phyloP scores from a whole-genome alignment of 1,140 invertebrate species.

The Agrypnia vestita region DNA sequence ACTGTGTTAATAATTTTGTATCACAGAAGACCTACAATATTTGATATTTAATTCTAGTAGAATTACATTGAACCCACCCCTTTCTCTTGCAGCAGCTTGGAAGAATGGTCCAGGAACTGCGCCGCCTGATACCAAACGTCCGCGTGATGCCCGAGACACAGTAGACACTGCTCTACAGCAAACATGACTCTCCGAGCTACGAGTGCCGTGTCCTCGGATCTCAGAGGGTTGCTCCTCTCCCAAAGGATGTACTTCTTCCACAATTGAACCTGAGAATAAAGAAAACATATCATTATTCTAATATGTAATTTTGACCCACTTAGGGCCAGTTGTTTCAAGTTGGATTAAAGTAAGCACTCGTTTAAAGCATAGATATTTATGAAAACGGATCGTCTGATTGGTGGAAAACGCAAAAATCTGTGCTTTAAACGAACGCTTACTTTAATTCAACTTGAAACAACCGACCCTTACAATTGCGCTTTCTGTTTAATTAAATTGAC shows the following conservation, averaged over 20 bases:
- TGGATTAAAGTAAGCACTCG: no score
- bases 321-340: no score
- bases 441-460: no score
- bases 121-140: constrained; percentile 99
- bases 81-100: constrained; percentile 94
- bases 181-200: constrained; percentile 97
- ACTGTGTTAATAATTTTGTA: no score
- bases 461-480: no score
- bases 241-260: constrained; percentile 99
- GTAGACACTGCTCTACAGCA: constrained; percentile 97
- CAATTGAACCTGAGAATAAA: constrained; percentile 85
- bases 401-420: no score
- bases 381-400: no score
- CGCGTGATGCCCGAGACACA: constrained; percentile 97
- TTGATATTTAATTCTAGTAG: neutral
- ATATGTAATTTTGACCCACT: neutral
- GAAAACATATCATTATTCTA: neutral
- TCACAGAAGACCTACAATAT: neutral
- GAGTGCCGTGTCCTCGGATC: constrained; percentile 94
- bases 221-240: constrained; percentile 96
- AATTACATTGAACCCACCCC: constrained; percentile 79
- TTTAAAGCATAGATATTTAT: no score
- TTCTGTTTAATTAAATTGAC: no score
- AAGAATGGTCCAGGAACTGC: constrained; percentile 94
- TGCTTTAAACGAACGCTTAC: no score